Percentiles rank a stretch among this genome's conserved stretches.
Evolutionary conservation across 2,888 invertebrate genomes (phyloP).

Genomic region (Drosophila subquinaria): DNA sequence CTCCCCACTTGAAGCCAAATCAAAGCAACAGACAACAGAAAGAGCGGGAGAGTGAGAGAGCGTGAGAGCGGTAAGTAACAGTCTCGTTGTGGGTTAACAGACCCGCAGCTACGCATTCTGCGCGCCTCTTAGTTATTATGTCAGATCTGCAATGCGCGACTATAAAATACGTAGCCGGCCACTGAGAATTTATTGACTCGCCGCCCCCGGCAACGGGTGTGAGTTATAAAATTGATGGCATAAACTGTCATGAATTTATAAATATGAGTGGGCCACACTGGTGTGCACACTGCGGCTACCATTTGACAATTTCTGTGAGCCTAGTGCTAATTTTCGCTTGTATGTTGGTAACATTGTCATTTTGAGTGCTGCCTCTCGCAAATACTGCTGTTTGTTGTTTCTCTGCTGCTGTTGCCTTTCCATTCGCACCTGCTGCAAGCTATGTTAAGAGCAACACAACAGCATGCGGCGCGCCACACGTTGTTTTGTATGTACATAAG

Average conservation of each 20-base stretch:
- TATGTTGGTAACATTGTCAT: slow-evolving; percentile 83
- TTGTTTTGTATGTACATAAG: slow-evolving; percentile 7
- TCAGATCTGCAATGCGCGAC: slow-evolving; percentile 84
- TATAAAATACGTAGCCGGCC: slow-evolving; percentile 81
- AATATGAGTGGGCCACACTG: slow-evolving; percentile 51
- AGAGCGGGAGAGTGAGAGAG: slow-evolving; percentile 6
- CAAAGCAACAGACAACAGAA: neutral
- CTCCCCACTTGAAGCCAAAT: slow-evolving; percentile 19
- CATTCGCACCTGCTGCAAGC: slow-evolving; percentile 47
- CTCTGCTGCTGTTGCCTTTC: slow-evolving; percentile 37
- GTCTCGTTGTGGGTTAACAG: slow-evolving; percentile 68
- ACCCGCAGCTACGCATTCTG: slow-evolving; percentile 75
- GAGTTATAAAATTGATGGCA: slow-evolving; percentile 81
- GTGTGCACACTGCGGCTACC: neutral
- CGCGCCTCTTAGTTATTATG: slow-evolving; percentile 83
- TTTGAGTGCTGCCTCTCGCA: slow-evolving; percentile 47
- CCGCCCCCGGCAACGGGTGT: slow-evolving; percentile 74
- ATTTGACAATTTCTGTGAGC: slow-evolving; percentile 51
- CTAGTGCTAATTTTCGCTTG: slow-evolving; percentile 75
- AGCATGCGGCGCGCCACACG: neutral
- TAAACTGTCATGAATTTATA: slow-evolving; percentile 78
- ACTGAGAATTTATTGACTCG: slow-evolving; percentile 82
- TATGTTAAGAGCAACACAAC: slow-evolving; percentile 56
- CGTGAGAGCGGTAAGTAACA: slow-evolving; percentile 46
- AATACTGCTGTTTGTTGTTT: slow-evolving; percentile 24